Conservation (phyloP, 2,888 invertebrate genomes). For the Drosophila meridionalis region DNA sequence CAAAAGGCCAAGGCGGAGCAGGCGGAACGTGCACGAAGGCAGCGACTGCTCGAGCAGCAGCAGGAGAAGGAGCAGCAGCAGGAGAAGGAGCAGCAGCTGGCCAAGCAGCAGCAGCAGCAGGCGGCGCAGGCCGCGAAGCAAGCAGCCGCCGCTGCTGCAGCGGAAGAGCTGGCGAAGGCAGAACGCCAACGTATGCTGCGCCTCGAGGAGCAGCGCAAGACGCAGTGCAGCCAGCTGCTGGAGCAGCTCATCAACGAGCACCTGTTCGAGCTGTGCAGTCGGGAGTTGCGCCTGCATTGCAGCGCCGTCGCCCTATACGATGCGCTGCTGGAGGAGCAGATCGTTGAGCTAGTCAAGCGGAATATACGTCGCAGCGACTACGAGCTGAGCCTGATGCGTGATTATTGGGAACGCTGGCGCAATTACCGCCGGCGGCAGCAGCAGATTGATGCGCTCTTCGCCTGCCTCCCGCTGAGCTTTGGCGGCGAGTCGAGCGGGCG, state of each 20-base stretch:
- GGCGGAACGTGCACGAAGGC: conserved; percentile 26
- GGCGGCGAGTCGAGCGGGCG: conserved; percentile 77
- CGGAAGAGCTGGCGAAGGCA: neutral
- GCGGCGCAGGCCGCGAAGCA: neutral
- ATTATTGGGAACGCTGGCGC: conserved; percentile 86
- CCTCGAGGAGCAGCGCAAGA: neutral
- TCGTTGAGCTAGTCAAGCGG: neutral
- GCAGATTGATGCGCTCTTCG: conserved; percentile 86
- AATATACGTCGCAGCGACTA: conserved; percentile 48
- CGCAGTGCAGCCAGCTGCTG: neutral
- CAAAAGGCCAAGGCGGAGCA: conserved; percentile 49
- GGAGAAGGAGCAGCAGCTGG: neutral
- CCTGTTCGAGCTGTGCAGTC: conserved; percentile 14
- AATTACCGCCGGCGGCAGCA: conserved; percentile 83
- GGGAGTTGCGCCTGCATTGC: conserved; percentile 23
- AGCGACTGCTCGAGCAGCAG: conserved; percentile 22
- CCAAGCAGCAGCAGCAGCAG: neutral
- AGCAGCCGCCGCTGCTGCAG: neutral
- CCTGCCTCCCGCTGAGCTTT: conserved; percentile 87
- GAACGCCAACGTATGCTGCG: conserved; percentile 1
- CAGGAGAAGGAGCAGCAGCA: conserved; percentile 16
- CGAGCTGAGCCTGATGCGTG: conserved; percentile 81
- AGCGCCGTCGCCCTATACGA: conserved; percentile 16
- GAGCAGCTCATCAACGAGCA: conserved; percentile 12
- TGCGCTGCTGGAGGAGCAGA: conserved; percentile 20